A percentile compares a stretch with the other conserved stretches of the same genome.
Evolutionary conservation across 2,113 vertebrate genomes (phyloP).

Genomic region (Malaclemys terrapin): DNA sequence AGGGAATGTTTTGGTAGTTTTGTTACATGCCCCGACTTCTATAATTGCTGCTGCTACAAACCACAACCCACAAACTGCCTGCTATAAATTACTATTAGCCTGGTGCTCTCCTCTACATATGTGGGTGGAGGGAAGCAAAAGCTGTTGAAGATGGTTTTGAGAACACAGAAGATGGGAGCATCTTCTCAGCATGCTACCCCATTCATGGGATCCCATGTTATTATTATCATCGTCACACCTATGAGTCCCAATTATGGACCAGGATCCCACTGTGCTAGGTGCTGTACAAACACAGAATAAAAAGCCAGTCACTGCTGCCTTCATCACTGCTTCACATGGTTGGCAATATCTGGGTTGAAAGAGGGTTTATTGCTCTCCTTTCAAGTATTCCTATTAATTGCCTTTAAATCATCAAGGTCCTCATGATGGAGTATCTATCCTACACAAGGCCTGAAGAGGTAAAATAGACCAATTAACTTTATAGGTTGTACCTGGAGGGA

Average conservation of each 20-base stretch:
- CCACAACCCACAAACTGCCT: background rate
- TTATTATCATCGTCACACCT: background rate
- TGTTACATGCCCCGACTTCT: background rate
- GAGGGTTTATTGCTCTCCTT: background rate
- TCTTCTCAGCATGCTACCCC: fast-evolving
- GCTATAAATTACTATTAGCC: background rate
- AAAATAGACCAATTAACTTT: background rate
- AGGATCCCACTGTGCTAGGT: background rate
- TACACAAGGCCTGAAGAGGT: background rate
- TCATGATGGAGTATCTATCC: background rate
- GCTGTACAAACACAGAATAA: background rate
- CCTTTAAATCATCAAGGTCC: background rate
- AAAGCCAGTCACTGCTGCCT: background rate
- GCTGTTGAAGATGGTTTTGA: background rate
- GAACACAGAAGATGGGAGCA: background rate
- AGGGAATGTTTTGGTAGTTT: background rate
- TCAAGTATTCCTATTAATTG: background rate
- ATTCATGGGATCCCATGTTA: background rate
- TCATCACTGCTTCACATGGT: background rate
- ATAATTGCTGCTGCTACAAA: conserved; percentile 15
- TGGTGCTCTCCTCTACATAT: background rate
- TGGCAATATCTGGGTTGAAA: background rate
- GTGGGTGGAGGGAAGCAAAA: background rate
- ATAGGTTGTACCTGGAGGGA: background rate
- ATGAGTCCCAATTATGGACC: background rate